Evolutionary conservation across 2,113 vertebrate genomes (phyloP).

Genomic region (Pterophyllum scalare): DNA sequence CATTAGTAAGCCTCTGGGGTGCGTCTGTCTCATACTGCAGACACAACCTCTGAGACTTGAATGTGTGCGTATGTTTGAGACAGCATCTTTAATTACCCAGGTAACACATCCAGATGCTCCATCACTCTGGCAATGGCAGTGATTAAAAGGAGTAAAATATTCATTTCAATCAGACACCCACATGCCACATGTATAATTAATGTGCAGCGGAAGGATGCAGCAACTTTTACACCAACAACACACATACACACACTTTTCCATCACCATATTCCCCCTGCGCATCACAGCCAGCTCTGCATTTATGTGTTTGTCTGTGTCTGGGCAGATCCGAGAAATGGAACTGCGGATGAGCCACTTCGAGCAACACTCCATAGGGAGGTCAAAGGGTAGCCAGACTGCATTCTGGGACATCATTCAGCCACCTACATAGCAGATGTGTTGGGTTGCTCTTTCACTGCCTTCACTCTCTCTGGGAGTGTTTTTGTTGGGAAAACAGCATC

Average conservation of each 20-base stretch:
- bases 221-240: constrained; percentile 54
- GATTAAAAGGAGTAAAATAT: constrained; percentile 80
- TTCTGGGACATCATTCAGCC: constrained; percentile 69
- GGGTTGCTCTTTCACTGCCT: constrained; percentile 55
- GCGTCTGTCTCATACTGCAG: constrained; percentile 53
- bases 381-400: constrained; percentile 65
- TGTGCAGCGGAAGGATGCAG: constrained; percentile 66
- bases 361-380: constrained; percentile 63
- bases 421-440: constrained; percentile 77
- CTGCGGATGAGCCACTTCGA: constrained; percentile 56
- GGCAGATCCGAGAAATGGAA: constrained; percentile 35
- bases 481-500: constrained; percentile 59
- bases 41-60: constrained; percentile 60
- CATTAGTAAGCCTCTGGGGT: constrained; percentile 67
- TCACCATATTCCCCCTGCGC: constrained; percentile 45
- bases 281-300: constrained; percentile 38
- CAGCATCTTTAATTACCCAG: constrained; percentile 79
- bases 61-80: constrained; percentile 53
- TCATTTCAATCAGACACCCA: constrained; percentile 78
- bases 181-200: constrained; percentile 79
- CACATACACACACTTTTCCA: constrained; percentile 32
- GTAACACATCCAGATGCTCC: constrained; percentile 78
- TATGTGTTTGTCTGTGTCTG: constrained; percentile 31
- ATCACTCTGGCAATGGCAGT: constrained; percentile 77
- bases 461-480: constrained; percentile 62